Evolutionary conservation across 2,113 vertebrate genomes (phyloP), one percentile per base, ranked within the genome.

Genomic region (Choloepus hoffmanni): DNA sequence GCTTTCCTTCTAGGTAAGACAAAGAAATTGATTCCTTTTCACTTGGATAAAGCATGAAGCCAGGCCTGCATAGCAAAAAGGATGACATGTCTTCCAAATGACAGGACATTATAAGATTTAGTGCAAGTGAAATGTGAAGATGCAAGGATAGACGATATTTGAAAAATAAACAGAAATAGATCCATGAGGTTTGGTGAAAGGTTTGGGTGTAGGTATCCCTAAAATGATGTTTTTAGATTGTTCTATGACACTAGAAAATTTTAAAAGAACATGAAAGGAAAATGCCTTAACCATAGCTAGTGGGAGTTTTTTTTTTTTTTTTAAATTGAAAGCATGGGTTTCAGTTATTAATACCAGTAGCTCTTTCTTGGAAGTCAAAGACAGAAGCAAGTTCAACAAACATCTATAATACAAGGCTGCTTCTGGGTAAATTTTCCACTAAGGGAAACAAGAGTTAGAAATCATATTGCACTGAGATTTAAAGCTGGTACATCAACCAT

Each of bases 341-440:
- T n/a, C 8, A 16, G 73, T 62, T 45, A 74, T 85, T 94, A 72
- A 77, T 81, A 10, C 12, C 3, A 6, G 79, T 45, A 28, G 76
- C 86, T 81, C 18, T 73, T 95, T 70, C 70, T 90, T 83, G 40
- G 82, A 93, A 81, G 79, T 67, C 15, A 70, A 60, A 93, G 55
- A 63, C 86, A 92, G 89, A 96, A 98, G 77, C 9, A 96, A 96
- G 79, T 63, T 72, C 77, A 68, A 40, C 0, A 28, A 85, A 40
- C 26, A 43, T 24, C 40, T 85, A 67, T 24, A 85, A 33, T 2
- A 70, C 5, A 7, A 85, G 4, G 21, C 30, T 82, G 74, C 65
- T 33, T 78, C 24, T 28, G 7, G 62, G 24, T 33, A 95, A 86
- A 77, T 89, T 76, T 36, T 95, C 36, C 53, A 92, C 13, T 76